Evolutionary conservation across 2,113 vertebrate species (phyloP).

Genomic region (Gallinago undulata): DNA sequence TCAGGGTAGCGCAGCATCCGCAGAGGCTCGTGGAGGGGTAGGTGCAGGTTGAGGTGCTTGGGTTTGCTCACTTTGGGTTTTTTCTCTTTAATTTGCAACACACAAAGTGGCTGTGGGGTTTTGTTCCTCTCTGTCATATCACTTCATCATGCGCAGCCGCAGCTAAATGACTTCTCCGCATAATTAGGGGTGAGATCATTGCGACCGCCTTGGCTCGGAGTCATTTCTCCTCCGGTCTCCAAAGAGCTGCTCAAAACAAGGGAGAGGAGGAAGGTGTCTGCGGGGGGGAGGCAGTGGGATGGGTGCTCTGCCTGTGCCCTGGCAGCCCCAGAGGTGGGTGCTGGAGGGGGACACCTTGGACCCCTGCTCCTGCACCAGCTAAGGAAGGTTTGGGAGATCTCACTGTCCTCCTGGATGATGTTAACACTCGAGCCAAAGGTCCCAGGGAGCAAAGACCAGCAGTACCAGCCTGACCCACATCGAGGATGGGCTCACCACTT

Average conservation of each 20-base stretch:
- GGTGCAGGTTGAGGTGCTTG: background rate
- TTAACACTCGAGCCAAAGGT: background rate
- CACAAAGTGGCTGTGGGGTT: slow-evolving; percentile 15
- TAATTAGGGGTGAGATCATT: slow-evolving; percentile 67
- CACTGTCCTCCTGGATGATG: fast-evolving
- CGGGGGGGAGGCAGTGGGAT: background rate
- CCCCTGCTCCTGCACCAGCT: background rate
- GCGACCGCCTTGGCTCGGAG: background rate
- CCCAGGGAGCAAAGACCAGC: background rate
- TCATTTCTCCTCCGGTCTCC: background rate
- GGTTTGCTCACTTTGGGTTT: background rate
- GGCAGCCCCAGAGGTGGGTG: background rate
- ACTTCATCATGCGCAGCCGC: slow-evolving; percentile 21
- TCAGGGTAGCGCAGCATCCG: slow-evolving; percentile 23
- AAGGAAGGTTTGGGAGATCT: background rate
- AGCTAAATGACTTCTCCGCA: slow-evolving; percentile 49
- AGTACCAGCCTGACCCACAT: background rate
- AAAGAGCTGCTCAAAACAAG: background rate
- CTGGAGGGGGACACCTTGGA: background rate
- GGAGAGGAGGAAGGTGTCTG: background rate
- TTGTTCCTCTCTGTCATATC: background rate
- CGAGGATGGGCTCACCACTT: fast-evolving
- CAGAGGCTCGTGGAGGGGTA: background rate
- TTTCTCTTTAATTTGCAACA: background rate
- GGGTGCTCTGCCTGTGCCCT: background rate